Base-by-base conservation (phyloP, 2,888 invertebrate genomes). In the Criorhina ranunculi region DNA sequence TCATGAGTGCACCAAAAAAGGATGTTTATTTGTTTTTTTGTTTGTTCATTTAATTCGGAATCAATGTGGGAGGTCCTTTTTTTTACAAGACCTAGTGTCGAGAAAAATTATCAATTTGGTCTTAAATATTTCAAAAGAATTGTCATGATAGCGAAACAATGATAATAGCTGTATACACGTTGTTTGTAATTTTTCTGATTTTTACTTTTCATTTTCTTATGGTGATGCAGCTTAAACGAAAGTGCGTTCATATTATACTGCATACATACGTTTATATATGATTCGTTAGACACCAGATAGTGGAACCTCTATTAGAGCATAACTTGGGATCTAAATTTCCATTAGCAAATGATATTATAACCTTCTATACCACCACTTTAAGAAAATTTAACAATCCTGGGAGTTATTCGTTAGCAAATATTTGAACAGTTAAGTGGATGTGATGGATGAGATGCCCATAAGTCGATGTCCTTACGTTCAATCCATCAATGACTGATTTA, bases 341-440 rank as follows among this genome's bases (percentile, higher is more conserved):
- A 77, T 82, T 82, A 77, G 70, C 44, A 64, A 66, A 59, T 40
- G 57, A 66, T 69, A 77, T 62, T 67, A 83, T 40, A 55, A 53
- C 46, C 53, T 60, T 49, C 51, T 46, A 44, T 62, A 59, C 31
- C n/a, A 57, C 60, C 31, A 29, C 51, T 46, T 37, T 57, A 55
- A 57, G 78, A 62, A 62, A 78, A 62, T 42, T 62, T 59, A 67
- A 62, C n/a, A 73, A 64, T 73, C 53, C 77, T 69, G 42, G 60
- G 57, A 72, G 76, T 66, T 85, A 79, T 85, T 80, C 70, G 17
- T 72, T 11, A 17, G 57, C 80, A 85, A 85, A 85, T 85, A 80
- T 85, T 85, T 85, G 70, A 75, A 80, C 80, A 70, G 75, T 80
- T 85, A 85, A 85, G 85, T 85, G 80, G 80, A 80, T 85, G 40